Base-by-base conservation (phyloP, 2,797 vertebrate species). In the Crax fasciolata region DNA sequence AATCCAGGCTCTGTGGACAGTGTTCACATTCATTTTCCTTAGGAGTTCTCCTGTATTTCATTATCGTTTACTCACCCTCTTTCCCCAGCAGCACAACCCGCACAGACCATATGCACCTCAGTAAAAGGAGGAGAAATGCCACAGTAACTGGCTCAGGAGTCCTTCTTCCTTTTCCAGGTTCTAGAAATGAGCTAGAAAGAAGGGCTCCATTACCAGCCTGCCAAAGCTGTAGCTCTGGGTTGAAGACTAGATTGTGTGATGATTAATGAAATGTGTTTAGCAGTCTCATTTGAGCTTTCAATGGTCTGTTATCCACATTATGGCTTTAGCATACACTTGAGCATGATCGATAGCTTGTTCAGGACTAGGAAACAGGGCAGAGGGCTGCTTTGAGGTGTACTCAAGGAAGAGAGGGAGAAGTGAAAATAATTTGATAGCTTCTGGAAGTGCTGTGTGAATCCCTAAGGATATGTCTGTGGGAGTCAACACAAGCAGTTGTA, bases 181-280 rank as follows among this genome's bases (percentile, higher is more conserved):
- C 20, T 67, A 35, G 57, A 70, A 86, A 67, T 1, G 18, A 24
- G 41, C 41, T 43, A 71, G 59, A 68, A 77, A 52, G 39, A 79
- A 86, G 20, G 25, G 12, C 81, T 80, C 51, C 17, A 11, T 80
- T 88, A 70, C 25, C 83, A 77, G 49, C 57, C 35, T 74, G 25
- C 30, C 43, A 73, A 89, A 90, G 61, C 51, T 77, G 48, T 72
- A 49, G 38, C 41, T 95, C 58, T 79, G 61, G 41, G 68, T 93
- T 95, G 88, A 87, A 91, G 66, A 80, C 81, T 90, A 61, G 81
- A 82, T 71, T 94, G 63, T 91, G 67, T 39, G 85, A 25, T 96
- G 96, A 97, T 96, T 96, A 96, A 97, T 97, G 93, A 72, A 94
- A 96, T 78, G 62, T 89, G 88, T 97, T 97, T 92, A 94, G 90